phyloP scores from a whole-genome alignment of 2,113 vertebrate species.

The Toxostoma redivivum region DNA sequence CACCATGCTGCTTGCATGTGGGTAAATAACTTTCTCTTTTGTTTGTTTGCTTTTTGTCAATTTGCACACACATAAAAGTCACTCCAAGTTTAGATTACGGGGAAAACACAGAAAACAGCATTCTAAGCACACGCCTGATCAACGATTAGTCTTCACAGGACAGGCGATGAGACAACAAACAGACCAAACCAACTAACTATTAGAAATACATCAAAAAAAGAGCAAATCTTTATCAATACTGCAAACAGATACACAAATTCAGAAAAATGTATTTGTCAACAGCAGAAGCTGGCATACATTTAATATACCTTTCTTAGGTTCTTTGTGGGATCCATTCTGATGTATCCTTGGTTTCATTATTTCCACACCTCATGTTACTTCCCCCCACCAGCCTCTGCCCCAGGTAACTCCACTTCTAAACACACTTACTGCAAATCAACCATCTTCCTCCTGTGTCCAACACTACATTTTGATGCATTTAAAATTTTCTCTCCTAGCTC shows the following conservation, averaged over 20 bases:
- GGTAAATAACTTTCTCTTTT: not conserved
- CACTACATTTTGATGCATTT: not conserved
- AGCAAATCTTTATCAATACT: not conserved
- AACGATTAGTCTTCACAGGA: not conserved
- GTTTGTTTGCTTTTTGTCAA: not conserved
- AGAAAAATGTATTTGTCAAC: slow-evolving; percentile 8
- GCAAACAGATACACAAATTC: not conserved
- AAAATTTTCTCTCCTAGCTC: not conserved
- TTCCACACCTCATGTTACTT: not conserved
- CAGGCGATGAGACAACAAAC: not conserved
- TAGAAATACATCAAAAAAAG: not conserved
- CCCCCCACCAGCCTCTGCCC: not conserved
- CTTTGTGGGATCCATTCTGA: not conserved
- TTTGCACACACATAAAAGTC: not conserved
- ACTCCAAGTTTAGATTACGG: not conserved
- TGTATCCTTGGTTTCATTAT: not conserved
- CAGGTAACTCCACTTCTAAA: not conserved
- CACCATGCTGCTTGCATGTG: not conserved
- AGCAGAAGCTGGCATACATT: not conserved
- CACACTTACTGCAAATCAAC: not conserved
- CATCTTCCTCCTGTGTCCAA: not conserved
- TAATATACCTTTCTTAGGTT: not conserved
- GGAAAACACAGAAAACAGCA: not conserved
- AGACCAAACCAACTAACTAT: not conserved
- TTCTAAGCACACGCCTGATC: not conserved